phyloP scores from a whole-genome alignment of 2,113 vertebrate genomes.

The Beaufortia kweichowensis region DNA sequence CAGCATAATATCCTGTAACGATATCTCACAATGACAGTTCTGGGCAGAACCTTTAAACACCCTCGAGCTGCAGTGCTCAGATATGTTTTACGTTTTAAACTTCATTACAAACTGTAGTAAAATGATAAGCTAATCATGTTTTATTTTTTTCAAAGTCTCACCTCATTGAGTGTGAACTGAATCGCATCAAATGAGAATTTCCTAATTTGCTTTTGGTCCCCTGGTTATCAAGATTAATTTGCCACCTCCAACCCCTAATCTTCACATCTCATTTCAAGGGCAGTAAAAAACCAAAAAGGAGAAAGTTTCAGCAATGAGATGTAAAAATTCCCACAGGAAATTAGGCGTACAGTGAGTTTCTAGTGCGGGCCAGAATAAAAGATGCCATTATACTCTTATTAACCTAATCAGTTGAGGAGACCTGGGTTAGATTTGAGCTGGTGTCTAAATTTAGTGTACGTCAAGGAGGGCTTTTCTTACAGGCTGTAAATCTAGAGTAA shows the following conservation, averaged over 20 bases:
- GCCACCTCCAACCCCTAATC: constrained; percentile 1
- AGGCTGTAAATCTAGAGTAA: constrained; percentile 19
- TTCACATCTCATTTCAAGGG: constrained; percentile 12
- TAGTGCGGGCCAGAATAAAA: constrained; percentile 69
- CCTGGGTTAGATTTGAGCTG: constrained; percentile 51
- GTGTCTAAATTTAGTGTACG: constrained; percentile 35
- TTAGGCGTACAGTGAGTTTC: constrained; percentile 67
- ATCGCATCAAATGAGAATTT: constrained; percentile 1
- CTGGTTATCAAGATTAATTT: constrained; percentile 12
- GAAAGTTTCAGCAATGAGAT: constrained; percentile 44
- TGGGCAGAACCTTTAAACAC: background rate
- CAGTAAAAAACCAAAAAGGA: background rate
- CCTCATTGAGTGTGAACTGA: background rate
- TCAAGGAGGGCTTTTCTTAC: constrained; percentile 8
- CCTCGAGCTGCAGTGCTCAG: background rate
- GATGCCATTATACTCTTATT: constrained; percentile 70
- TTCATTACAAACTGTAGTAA: background rate
- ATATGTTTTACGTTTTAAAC: background rate
- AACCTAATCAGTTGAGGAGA: constrained; percentile 72
- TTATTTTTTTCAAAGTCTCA: background rate
- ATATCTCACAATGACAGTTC: background rate
- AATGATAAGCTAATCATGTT: background rate
- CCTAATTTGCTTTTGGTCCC: constrained; percentile 17
- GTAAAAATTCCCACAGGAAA: constrained; percentile 69
- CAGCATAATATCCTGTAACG: background rate